These are phyloP conservation scores for Muntiacus reevesi DNA, from an alignment of 2,113 vertebrate species.

Conservation along the genomic window DNA sequence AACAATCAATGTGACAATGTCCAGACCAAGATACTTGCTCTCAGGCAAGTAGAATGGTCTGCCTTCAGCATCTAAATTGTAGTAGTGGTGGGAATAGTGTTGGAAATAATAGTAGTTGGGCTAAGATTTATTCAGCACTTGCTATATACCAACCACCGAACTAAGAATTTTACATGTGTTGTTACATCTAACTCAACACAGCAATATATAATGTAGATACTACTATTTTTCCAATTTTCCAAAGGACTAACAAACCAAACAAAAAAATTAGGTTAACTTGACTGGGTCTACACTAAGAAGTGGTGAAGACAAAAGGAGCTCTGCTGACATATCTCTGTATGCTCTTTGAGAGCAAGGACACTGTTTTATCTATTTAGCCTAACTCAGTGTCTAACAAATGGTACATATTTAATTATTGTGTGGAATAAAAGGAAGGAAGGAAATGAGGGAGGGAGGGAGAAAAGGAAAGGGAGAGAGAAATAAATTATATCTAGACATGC, in stretches of 20 bases:
- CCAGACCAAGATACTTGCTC: neutral
- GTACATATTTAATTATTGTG: neutral
- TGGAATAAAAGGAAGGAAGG: neutral
- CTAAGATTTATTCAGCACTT: neutral
- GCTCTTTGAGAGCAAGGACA: neutral
- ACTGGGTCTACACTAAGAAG: neutral
- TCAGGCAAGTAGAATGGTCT: neutral
- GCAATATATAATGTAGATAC: neutral
- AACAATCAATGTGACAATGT: neutral
- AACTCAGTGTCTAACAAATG: neutral
- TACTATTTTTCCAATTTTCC: constrained; percentile 1
- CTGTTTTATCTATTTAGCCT: neutral
- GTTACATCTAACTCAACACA: neutral
- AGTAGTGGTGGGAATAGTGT: neutral
- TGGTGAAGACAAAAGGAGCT: neutral
- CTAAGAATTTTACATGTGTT: neutral
- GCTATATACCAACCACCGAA: neutral
- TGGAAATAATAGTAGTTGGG: neutral
- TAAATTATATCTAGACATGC: neutral
- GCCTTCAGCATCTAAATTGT: neutral
- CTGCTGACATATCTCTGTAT: neutral
- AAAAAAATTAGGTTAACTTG: neutral
- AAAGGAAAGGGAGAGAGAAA: neutral
- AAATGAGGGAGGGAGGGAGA: neutral
- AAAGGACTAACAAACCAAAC: neutral